A percentile compares a stretch with the other conserved stretches of the same genome.
phyloP scores from a whole-genome alignment of 2,797 vertebrate genomes.

The Menidia menidia region DNA sequence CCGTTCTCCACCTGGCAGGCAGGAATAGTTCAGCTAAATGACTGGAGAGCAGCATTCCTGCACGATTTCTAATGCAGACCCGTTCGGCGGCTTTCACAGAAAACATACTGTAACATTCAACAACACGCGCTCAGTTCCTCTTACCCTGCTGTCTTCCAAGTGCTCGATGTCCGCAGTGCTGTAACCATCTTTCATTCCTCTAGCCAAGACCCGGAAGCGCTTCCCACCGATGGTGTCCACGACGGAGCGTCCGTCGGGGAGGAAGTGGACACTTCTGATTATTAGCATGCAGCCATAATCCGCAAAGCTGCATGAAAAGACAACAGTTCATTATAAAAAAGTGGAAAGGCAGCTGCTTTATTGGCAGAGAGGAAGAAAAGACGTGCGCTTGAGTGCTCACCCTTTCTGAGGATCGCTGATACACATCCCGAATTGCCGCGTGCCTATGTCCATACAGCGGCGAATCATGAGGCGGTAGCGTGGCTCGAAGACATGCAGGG shows the following conservation, averaged over 20 bases:
- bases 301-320: constrained; percentile 85
- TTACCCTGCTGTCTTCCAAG: constrained; percentile 90
- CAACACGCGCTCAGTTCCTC: background rate
- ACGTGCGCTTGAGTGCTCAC: constrained; percentile 69
- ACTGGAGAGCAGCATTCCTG: too few species aligned
- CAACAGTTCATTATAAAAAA: background rate
- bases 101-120: background rate
- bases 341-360: background rate
- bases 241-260: constrained; percentile 94
- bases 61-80: background rate
- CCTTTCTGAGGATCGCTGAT: constrained; percentile 92
- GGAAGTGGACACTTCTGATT: constrained; percentile 93
- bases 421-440: constrained; percentile 97
- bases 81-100: background rate
- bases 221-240: constrained; percentile 96
- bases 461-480: constrained; percentile 98
- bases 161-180: constrained; percentile 93
- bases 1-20: constrained; percentile 83
- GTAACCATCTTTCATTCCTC: constrained; percentile 94
- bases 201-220: constrained; percentile 89
- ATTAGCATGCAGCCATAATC: constrained; percentile 96
- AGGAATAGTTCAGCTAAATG: background rate
- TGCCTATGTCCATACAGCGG: constrained; percentile 95
- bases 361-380: too few species aligned
- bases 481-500: constrained; percentile 97